Evolutionary conservation across 2,797 vertebrate genomes (phyloP), one percentile per base, ranked within the genome.

Genomic region (Buphagus erythrorhynchus): DNA sequence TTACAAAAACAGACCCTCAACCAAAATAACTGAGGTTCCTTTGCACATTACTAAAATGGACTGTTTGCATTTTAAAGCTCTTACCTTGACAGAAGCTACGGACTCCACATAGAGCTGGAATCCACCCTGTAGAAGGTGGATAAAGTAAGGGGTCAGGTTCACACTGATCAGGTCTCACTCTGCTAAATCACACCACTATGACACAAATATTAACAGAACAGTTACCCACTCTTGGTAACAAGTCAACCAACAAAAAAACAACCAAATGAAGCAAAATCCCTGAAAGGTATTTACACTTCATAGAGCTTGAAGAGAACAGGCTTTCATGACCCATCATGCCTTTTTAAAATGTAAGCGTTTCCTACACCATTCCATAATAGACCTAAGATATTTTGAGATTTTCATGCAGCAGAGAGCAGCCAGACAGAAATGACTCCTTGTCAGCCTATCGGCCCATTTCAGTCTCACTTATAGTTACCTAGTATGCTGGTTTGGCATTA

Each of bases 61-160:
- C 6, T 61, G 14, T 17, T 74, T n/a, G 11, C 22, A 54, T 59
- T 85, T 81, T 67, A 38, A 67, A 78, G 16, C 11, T 74, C 35
- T 69, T 28, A 49, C 26, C 24, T 61, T 29, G 20, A 67, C 25
- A 76, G 49, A 75, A 68, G 33, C 10, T 65, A 15, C 49, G 71
- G 49, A 48, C 4, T 46, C 11, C 40, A 48, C 28, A 59, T 0
- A 2, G 10, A 40, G 38, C 19, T 28, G 19, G 38, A 45, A 28
- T 31, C 24, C 12, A 54, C 14, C 3, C 16, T 46, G 20, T 18
- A 46, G 1, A 0, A 59, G 0, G 0, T 24, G 16, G 31, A 11
- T 72, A 66, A 86, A 28, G 5, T 49, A 49, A 28, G 48, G 26
- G 49, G 26, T 26, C 38, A 54, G 29, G n/a, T 6, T 74, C 25